Evolutionary conservation across 2,888 invertebrate genomes (phyloP).

Genomic region (Noctua pronuba): DNA sequence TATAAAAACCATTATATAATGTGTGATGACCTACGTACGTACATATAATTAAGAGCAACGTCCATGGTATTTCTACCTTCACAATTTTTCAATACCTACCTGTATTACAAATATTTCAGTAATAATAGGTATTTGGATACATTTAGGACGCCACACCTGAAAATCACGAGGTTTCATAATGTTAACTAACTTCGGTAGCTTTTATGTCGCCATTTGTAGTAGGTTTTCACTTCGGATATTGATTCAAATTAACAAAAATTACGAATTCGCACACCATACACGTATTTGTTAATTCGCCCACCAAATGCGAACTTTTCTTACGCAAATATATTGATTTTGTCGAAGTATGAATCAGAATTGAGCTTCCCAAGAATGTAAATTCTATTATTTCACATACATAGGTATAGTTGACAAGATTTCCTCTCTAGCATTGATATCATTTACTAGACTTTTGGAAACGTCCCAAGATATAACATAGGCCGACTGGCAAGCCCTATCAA

Average conservation of each 20-base stretch:
- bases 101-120: constrained; percentile 10
- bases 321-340: neutral
- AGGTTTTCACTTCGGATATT: neutral
- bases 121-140: constrained; percentile 11
- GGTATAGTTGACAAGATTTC: neutral
- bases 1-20: neutral
- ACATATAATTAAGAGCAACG: neutral
- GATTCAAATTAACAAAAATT: no score
- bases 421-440: constrained; percentile 30
- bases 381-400: neutral
- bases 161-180: constrained; percentile 15
- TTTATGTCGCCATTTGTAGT: constrained; percentile 30
- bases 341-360: neutral
- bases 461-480: constrained; percentile 35
- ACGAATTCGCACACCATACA: no score
- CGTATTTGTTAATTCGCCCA: no score
- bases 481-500: constrained; percentile 3
- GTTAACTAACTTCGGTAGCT: constrained; percentile 4
- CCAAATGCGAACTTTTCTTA: neutral
- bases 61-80: constrained; percentile 11
- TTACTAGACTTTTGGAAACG: constrained; percentile 32
- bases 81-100: neutral
- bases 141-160: constrained; percentile 30
- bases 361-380: neutral
- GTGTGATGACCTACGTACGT: neutral